Evolutionary conservation across 1,140 invertebrate species (phyloP), one percentile per base, ranked within the genome.

Genomic region (Danaus melanippus): DNA sequence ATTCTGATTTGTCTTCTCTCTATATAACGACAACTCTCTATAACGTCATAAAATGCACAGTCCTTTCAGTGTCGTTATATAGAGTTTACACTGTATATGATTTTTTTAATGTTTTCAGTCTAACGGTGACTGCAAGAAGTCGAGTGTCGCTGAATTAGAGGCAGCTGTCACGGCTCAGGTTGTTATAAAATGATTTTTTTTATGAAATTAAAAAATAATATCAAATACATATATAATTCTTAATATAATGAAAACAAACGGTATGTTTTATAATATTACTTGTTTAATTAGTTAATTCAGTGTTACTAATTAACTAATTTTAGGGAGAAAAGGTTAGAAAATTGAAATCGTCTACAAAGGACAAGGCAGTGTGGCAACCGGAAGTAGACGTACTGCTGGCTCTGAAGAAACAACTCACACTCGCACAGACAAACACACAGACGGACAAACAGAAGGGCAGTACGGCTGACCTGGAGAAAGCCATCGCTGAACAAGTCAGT

Each of bases 291-390:
- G n/a, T n/a, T 1, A 1, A 21, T 21, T 21, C 17, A 21, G 17
- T 21, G 17, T 21, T 21, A 21, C 17, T 21, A 32, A 32, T 7
- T 32, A 32, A 32, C 0, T 32, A 32, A 32, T 3, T 53, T 66
- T 48, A 96, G 91, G 94, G 90, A 9, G 88, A 91, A 10, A 88
- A 91, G 70, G 94, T 96, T 0, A 88, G 93, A 60, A 79, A 90
- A 48, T 58, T 96, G 1, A 96, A 96, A 84, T 77, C 89, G 0
- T 90, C 89, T 12, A 93, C 91, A 54, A 90, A 90, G 56, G 92
- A 93, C 48, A 95, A 95, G 69, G 65, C 86, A 9, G 84, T 90
- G 1, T 92, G 93, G 89, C 90, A 93, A 70, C 90, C 90, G 7
- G 92, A 94, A 79, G 92, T 96, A 0, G 82, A 89, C 40, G 89